Base-by-base conservation (phyloP, 2,888 invertebrate species). In the Ctena decussata region DNA sequence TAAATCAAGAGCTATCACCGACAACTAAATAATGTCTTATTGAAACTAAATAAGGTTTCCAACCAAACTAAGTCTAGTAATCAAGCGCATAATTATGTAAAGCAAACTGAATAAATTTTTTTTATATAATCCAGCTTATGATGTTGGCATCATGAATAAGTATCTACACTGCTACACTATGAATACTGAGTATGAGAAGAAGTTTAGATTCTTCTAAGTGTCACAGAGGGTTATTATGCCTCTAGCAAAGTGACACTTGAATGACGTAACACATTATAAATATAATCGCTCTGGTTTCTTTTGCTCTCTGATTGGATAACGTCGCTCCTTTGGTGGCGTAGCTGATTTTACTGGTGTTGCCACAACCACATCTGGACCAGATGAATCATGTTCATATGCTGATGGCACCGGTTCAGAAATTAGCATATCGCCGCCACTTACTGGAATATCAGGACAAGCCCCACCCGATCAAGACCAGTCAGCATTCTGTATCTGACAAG, bases 401-500 rank as follows among this genome's bases (percentile, higher is more conserved):
- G 21, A 49, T 21, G 49, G 49, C n/a, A 21, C 12, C 21, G 11
- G 21, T 49, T 49, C 49, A 21, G 49, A 5, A 49, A 21, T 21
- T 49, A 3, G 49, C n/a, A 49, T 15, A 5, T 11, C 49, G 21
- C 49, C 49, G 49, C 11, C 49, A 49, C 21, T 21, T 15, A 49
- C 49, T 49, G 11, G 49, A 49, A 49, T 49, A 49, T 49, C 49
- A 21, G 21, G 49, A 49, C n/a, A 21, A 21, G 49, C n/a, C 49
- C 21, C 49, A 49, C 11, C 49, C 21, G 12, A 3, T 49, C n/a
- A 21, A 49, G n/a, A 49, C 49, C 21, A 41, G 30, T 57, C 37
- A 37, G 65, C 11, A 37, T 5, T 27, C 18, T 32, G 32, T 18
- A 78, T 79, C 49, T 82, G 77, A 30, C 71, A 75, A 39, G 72